These are phyloP conservation scores for Danionella cerebrum DNA, from an alignment of 2,113 vertebrate species.

Conservation along the genomic window DNA sequence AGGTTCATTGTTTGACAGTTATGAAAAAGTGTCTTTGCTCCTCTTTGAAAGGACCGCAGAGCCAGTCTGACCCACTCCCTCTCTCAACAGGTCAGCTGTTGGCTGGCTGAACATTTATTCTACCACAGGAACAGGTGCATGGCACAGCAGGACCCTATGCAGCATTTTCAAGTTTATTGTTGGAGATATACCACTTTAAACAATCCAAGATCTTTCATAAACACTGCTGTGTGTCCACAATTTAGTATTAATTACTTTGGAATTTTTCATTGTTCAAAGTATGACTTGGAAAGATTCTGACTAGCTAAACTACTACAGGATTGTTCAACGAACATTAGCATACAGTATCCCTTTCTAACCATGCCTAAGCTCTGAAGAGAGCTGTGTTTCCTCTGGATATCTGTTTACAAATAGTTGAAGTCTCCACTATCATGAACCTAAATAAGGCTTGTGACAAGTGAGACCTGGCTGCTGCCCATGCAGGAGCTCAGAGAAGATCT, in stretches of 20 bases:
- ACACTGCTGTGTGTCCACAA: too few relatives aligned
- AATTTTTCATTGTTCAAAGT: too few relatives aligned
- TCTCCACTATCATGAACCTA: conserved; percentile 31
- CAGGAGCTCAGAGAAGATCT: conserved; percentile 10
- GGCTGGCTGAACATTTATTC: neutral
- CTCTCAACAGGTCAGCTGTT: conserved; percentile 11
- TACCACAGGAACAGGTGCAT: conserved; percentile 5
- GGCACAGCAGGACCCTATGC: neutral
- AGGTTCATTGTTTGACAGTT: too few relatives aligned
- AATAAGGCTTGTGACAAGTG: conserved; percentile 15
- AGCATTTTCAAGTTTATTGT: conserved; percentile 1
- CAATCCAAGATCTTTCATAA: too few relatives aligned
- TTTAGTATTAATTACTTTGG: too few relatives aligned
- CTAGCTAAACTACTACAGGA: neutral
- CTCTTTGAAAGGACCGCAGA: neutral
- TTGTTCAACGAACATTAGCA: neutral
- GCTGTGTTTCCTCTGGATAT: conserved; percentile 4
- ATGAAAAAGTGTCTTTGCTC: too few relatives aligned
- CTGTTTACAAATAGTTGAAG: conserved; percentile 14
- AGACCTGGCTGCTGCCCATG: conserved; percentile 26
- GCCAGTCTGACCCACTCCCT: neutral
- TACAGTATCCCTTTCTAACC: neutral
- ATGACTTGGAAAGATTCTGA: too few relatives aligned
- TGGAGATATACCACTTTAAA: neutral
- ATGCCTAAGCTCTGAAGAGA: neutral